phyloP scores from a whole-genome alignment of 2,113 vertebrate genomes.

The Elephantulus edwardii region DNA sequence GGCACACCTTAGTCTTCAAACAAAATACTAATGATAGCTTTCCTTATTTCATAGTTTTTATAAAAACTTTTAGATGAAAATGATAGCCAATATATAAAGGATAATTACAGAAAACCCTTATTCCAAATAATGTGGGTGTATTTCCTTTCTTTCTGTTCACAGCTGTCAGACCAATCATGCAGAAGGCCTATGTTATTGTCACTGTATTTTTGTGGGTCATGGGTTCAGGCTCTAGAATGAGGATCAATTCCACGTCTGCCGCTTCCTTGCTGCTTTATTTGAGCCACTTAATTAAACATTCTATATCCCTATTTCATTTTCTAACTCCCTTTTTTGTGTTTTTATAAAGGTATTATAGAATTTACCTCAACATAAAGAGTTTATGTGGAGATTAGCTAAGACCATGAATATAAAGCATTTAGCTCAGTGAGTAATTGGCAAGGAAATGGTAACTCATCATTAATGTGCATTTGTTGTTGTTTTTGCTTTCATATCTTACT shows the following conservation, averaged over 20 bases:
- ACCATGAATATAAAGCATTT: background rate
- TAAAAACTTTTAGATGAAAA: constrained; percentile 7
- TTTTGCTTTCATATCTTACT: background rate
- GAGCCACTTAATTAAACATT: background rate
- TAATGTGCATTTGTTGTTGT: background rate
- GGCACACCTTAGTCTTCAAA: no score
- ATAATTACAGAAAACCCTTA: background rate
- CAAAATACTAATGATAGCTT: background rate
- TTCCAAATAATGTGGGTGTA: background rate
- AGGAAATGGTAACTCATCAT: background rate
- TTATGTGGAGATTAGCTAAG: background rate
- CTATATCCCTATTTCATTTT: background rate
- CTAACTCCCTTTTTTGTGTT: no score
- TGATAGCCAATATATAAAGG: background rate
- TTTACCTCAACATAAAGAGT: background rate
- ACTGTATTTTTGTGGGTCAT: rapidly evolving
- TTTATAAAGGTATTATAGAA: background rate
- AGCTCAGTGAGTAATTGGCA: background rate
- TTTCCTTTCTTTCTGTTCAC: background rate
- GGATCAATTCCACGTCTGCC: background rate
- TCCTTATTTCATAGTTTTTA: background rate
- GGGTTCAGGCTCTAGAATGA: background rate
- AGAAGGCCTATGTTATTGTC: background rate
- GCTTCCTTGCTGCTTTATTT: background rate
- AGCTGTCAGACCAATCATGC: background rate